Conservation (phyloP, 2,797 vertebrate genomes). For the Sternotherus odoratus region DNA sequence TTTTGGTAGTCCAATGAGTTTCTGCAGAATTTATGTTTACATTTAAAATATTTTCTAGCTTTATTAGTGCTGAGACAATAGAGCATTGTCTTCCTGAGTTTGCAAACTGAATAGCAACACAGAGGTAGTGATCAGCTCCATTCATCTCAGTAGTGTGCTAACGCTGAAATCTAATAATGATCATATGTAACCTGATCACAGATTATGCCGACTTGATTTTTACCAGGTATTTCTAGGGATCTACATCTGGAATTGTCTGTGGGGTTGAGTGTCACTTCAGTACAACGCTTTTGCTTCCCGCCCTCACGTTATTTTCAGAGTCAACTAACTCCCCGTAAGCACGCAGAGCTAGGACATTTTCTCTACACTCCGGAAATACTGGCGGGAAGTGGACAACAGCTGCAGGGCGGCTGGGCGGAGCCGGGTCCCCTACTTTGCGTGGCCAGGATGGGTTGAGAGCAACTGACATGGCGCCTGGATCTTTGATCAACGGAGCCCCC, state of each 20-base stretch:
- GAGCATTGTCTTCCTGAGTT: not conserved
- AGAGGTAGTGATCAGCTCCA: not conserved
- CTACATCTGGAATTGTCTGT: not conserved
- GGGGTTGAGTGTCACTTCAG: not conserved
- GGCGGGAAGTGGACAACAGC: no score
- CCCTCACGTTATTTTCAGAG: no score
- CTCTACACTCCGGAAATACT: not conserved
- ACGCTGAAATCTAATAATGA: not conserved
- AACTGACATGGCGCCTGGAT: not conserved
- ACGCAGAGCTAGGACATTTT: not conserved
- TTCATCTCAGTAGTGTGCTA: not conserved
- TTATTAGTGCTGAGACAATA: not conserved
- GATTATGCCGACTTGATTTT: not conserved
- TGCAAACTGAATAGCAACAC: not conserved
- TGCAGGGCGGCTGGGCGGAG: no score
- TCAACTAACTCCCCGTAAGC: no score
- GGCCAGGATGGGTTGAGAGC: not conserved
- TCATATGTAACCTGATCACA: not conserved
- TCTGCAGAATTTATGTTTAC: not conserved
- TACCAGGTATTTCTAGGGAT: not conserved
- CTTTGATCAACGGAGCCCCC: not conserved
- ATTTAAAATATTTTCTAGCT: not conserved
- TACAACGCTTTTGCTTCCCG: not conserved
- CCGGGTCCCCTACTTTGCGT: no score
- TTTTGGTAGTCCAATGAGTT: not conserved